A percentile compares a stretch with the other conserved stretches of the same genome.
Evolutionary conservation across 2,888 invertebrate genomes (phyloP).

Genomic region (Mylabris sibirica): DNA sequence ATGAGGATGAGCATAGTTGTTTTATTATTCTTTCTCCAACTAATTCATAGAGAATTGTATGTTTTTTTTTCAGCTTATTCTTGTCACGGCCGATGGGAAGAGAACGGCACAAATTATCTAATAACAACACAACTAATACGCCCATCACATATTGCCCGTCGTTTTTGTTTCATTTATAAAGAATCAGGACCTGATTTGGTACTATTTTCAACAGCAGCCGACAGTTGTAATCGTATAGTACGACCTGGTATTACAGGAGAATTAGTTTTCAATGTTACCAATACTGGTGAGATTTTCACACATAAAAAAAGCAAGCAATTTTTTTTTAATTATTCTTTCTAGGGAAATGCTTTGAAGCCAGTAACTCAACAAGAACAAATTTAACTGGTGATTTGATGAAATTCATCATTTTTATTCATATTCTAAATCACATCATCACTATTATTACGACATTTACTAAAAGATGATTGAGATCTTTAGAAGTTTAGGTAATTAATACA

Average conservation of each 20-base stretch:
- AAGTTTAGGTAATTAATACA: slow-evolving; percentile 43
- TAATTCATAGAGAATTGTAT: no score
- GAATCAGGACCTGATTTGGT: slow-evolving; percentile 65
- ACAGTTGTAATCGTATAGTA: slow-evolving; percentile 69
- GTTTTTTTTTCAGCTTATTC: slow-evolving; percentile 74
- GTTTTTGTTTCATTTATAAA: slow-evolving; percentile 81
- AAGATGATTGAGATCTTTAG: slow-evolving; percentile 53
- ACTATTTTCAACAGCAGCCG: slow-evolving; percentile 69
- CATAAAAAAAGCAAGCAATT: neutral
- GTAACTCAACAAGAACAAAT: slow-evolving; percentile 46
- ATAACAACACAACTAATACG: slow-evolving; percentile 79
- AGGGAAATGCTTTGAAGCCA: slow-evolving; percentile 72
- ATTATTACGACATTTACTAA: slow-evolving; percentile 35
- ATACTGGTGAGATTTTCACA: slow-evolving; percentile 67
- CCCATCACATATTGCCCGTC: slow-evolving; percentile 70
- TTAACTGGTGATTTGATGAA: slow-evolving; percentile 23
- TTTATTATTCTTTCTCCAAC: no score
- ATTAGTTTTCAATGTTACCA: slow-evolving; percentile 75
- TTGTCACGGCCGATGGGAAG: slow-evolving; percentile 90
- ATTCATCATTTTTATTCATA: slow-evolving; percentile 31
- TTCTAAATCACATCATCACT: slow-evolving; percentile 37
- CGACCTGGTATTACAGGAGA: slow-evolving; percentile 65
- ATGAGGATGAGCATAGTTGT: no score
- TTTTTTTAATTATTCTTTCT: slow-evolving; percentile 49
- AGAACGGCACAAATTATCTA: slow-evolving; percentile 85